Evolutionary conservation across 2,888 invertebrate species (phyloP), one percentile per base, ranked within the genome.

Genomic region (Chalcosyrphus nemorum): DNA sequence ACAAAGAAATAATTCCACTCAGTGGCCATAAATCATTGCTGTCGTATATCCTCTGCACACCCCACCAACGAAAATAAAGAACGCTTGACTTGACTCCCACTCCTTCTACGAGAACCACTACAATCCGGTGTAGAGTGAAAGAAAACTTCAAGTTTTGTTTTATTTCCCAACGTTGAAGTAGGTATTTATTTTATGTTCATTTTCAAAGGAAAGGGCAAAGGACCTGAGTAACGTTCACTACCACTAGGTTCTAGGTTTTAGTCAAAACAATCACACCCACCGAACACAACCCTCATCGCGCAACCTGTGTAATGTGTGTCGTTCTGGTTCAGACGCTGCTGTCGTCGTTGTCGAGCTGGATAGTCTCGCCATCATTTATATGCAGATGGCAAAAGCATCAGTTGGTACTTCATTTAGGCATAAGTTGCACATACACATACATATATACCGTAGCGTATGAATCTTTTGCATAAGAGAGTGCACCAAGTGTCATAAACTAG

Each of bases 111-210:
- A 63, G 63, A 3, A 43, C 47, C 43, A 24, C 45, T 45, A 65
- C 43, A 27, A 32, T 50, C 74, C n/a, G 29, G 13, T n/a, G n/a
- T 27, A 5, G n/a, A 35, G 57, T 11, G n/a, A 29, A 66, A 50
- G 50, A 50, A 38, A 59, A 71, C 56, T 56, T 50, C 13, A 7
- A 7, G 38, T 56, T 65, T 50, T 65, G 38, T 65, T 65, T 52
- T 50, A 57, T 38, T 66, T 11, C 21, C 15, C 29, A 47, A 15
- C 13, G 19, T 21, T 41, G 29, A 57, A 66, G 65, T 65, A 59
- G 57, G 66, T 66, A 65, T 75, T 75, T 75, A 66, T 66, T 75
- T 57, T 75, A 75, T 75, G 75, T 56, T 75, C 47, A 65, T 35
- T 32, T 75, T 59, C 27, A 19, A 57, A 47, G 57, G 50, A 65